Evolutionary conservation across 64 coral and sea anemone genomes (phyloP).

Genomic region (Pocillopora verrucosa): DNA sequence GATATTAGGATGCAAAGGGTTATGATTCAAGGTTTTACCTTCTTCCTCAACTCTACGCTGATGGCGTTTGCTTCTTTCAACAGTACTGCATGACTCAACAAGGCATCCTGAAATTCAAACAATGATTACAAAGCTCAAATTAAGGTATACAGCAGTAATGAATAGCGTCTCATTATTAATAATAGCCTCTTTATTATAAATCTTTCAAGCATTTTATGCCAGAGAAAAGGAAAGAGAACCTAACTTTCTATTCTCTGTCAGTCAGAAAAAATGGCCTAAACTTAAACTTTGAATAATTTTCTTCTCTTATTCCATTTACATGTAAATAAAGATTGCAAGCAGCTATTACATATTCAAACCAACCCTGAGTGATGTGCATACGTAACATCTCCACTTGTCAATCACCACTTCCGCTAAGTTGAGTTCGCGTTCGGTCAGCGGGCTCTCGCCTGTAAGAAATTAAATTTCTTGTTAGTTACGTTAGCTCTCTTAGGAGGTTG

Average conservation of each 20-base stretch:
- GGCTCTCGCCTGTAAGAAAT: slow-evolving; percentile 72
- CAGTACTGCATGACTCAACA: slow-evolving; percentile 84
- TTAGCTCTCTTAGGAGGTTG: too few relatives aligned
- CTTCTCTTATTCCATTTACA: too few relatives aligned
- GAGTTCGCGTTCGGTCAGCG: slow-evolving; percentile 81
- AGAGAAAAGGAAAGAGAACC: too few relatives aligned
- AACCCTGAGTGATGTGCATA: slow-evolving; percentile 80
- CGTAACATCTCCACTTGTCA: slow-evolving; percentile 82
- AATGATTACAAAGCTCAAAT: background rate
- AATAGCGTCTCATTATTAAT: too few relatives aligned
- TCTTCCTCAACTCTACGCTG: slow-evolving; percentile 91
- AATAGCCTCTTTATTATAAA: too few relatives aligned
- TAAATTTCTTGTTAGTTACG: background rate
- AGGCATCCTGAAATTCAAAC: slow-evolving; percentile 66
- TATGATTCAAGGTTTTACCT: slow-evolving; percentile 35
- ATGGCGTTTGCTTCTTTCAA: slow-evolving; percentile 98
- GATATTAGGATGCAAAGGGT: background rate
- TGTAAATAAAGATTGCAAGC: background rate
- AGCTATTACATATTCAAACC: background rate
- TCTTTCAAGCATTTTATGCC: too few relatives aligned
- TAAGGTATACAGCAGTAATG: background rate
- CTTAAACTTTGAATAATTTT: too few relatives aligned
- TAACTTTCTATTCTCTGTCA: too few relatives aligned
- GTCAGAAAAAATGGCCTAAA: too few relatives aligned
- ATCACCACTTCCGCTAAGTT: slow-evolving; percentile 68